Base-by-base conservation (phyloP, 2,888 invertebrate genomes). In the Apodemia hepburni region DNA sequence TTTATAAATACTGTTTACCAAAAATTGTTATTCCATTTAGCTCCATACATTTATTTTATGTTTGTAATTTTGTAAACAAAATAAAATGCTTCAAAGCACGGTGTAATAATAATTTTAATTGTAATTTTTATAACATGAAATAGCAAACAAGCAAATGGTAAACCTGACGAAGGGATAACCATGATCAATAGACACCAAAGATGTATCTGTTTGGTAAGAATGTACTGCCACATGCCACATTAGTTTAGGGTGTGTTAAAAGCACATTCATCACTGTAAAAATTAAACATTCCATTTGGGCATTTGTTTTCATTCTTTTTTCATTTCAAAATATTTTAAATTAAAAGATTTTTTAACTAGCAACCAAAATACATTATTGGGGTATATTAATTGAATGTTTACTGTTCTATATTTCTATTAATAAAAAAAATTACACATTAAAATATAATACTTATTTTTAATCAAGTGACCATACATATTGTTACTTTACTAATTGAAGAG, bases 361-460 rank as follows among this genome's bases (percentile, higher is more conserved):
- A 54, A 27, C n/a, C 15, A 29, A 27, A 29, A 57, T 57, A 29
- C 1, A 57, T n/a, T 29, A 57, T 29, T 29, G 57, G 27, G n/a
- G 29, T 57, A 57, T 57, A 29, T 29, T 57, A 57, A 15, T 57
- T 57, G 29, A 57, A n/a, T 29, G 12, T 29, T 57, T 47, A 17
- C 47, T 29, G 29, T 27, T n/a, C 4, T 57, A 29, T 57, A 29
- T 54, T 54, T 27, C 15, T 11, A 27, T 27, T 54, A 54, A 51
- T 22, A 51, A 51, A 15, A 54, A 6, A 54, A 27, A 54, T 54
- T 54, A 54, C 54, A 54, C 27, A 27, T 18, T 54, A 54, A 54
- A 54, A 54, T 54, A 54, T 27, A 54, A 27, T 27, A 54, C 27
- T 54, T 54, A 27, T 27, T 12, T 27, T 54, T 27, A 15, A 54